Conservation (phyloP, 2,113 vertebrate genomes). For the Hemichromis elongatus region DNA sequence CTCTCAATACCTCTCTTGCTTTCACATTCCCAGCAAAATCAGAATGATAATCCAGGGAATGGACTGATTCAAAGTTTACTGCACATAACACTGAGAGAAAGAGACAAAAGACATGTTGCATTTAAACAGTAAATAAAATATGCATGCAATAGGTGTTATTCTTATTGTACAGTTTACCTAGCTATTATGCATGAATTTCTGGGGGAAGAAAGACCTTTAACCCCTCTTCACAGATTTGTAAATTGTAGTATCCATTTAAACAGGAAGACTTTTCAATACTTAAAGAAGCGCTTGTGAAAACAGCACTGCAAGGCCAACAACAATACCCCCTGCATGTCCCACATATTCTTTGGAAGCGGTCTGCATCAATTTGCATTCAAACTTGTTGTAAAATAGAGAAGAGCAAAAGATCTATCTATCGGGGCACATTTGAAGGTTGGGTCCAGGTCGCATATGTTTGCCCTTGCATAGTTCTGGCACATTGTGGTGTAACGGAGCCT, state of each 20-base stretch:
- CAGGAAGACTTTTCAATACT: conserved; percentile 30
- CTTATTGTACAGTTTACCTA: background rate
- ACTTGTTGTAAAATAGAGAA: conserved; percentile 55
- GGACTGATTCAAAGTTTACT: background rate
- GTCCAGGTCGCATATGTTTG: conserved; percentile 72
- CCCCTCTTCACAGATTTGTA: background rate
- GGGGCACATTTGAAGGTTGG: conserved; percentile 59
- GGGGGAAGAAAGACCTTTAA: rapidly evolving
- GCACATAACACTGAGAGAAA: background rate
- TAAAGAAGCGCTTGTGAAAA: conserved; percentile 44
- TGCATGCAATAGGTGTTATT: background rate
- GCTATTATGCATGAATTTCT: background rate
- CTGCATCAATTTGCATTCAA: conserved; percentile 67
- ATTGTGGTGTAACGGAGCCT: conserved; percentile 70
- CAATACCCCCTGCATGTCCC: conserved; percentile 21
- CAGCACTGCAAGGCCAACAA: conserved; percentile 41
- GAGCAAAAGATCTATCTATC: conserved; percentile 56
- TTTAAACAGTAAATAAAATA: background rate
- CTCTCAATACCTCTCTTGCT: conserved; percentile 27
- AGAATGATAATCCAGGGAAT: conserved; percentile 17
- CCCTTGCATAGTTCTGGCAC: conserved; percentile 68
- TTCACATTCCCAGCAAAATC: conserved; percentile 28
- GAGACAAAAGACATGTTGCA: background rate
- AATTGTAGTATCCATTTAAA: background rate
- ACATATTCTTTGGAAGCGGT: conserved; percentile 35